Conservation (phyloP, 2,113 vertebrate species). For the Turnix velox region DNA sequence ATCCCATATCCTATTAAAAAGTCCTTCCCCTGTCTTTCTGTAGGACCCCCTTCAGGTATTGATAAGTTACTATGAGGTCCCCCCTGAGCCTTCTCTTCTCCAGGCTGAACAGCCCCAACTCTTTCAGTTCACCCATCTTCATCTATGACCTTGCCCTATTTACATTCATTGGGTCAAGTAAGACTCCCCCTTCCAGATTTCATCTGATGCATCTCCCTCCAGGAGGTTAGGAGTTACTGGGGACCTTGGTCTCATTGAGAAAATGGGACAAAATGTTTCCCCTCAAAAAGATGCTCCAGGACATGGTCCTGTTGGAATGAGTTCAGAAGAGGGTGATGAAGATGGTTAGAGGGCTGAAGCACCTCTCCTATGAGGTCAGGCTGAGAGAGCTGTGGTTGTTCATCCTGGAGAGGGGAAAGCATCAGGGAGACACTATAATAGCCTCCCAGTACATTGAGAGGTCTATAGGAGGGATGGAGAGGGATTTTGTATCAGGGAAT, state of each 20-base stretch:
- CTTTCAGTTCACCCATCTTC: neutral
- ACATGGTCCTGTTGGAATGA: neutral
- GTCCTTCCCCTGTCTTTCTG: too few relatives aligned
- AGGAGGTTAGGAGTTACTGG: neutral
- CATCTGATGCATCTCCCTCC: neutral
- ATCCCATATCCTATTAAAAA: too few relatives aligned
- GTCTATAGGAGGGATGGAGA: neutral
- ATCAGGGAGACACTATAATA: neutral
- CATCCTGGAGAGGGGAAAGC: neutral
- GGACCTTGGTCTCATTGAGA: neutral
- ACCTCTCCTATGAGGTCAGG: neutral
- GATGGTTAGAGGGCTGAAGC: neutral
- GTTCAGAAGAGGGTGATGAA: neutral
- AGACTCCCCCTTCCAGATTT: neutral
- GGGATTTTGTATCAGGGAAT: neutral
- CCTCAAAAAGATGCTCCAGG: neutral
- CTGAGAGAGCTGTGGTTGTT: neutral
- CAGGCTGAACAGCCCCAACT: too few relatives aligned
- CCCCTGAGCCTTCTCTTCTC: too few relatives aligned
- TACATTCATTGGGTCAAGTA: neutral
- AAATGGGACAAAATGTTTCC: neutral
- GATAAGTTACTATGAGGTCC: too few relatives aligned
- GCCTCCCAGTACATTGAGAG: neutral
- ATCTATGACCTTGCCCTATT: fast-evolving
- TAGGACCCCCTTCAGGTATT: too few relatives aligned